A percentile compares a stretch with the other conserved stretches of the same genome.
Evolutionary conservation across 1,140 invertebrate species (phyloP).

Genomic region (Capitella teleta): DNA sequence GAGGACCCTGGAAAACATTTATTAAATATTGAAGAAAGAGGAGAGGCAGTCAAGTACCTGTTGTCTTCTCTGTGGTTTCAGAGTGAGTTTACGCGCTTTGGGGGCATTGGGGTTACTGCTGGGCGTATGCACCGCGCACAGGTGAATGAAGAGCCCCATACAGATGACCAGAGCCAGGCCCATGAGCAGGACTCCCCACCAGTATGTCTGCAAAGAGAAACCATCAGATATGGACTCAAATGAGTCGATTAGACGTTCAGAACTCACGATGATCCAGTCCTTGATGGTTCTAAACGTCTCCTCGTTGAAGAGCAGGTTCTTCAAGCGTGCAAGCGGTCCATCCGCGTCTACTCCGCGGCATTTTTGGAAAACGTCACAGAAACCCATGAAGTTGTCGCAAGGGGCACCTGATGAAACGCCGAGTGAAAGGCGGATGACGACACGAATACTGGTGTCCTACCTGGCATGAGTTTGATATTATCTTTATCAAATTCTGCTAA

Average conservation of each 20-base stretch:
- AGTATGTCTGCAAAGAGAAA: conserved; percentile 59
- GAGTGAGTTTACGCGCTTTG: conserved; percentile 28
- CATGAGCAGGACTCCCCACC: conserved; percentile 92
- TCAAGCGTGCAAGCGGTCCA: conserved; percentile 87
- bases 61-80: background rate
- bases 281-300: conserved; percentile 58
- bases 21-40: no score
- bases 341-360: conserved; percentile 96
- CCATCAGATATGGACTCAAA: background rate
- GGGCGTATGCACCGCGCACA: conserved; percentile 97
- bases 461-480: conserved; percentile 1
- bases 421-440: background rate
- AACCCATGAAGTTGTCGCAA: conserved; percentile 89
- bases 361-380: conserved; percentile 97
- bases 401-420: conserved; percentile 66
- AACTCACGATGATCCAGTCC: conserved; percentile 38
- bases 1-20: no score
- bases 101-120: conserved; percentile 71
- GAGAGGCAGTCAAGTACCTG: no score
- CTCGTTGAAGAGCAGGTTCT: conserved; percentile 88
- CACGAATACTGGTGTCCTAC: background rate
- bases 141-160: conserved; percentile 98
- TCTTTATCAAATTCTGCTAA: background rate
- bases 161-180: conserved; percentile 78
- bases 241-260: background rate